phyloP scores from a whole-genome alignment of 2,797 vertebrate species.

The Neoniphon sammara region DNA sequence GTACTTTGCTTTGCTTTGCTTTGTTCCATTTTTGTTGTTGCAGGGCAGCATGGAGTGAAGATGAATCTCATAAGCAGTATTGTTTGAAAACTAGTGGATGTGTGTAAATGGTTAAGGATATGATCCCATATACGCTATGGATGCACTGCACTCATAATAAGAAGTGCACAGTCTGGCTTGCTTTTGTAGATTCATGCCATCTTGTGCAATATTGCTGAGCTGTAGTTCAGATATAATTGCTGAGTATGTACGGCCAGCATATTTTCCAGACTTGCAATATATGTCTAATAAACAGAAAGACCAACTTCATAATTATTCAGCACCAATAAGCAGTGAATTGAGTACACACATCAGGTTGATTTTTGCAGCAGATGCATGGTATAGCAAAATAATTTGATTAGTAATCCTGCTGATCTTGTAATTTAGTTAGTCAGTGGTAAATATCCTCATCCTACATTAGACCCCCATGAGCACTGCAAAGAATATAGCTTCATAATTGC shows the following conservation, averaged over 20 bases:
- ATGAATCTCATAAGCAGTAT: neutral
- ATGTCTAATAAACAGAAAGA: constrained; percentile 20
- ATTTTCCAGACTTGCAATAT: constrained; percentile 35
- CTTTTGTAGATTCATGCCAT: constrained; percentile 40
- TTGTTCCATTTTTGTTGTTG: neutral
- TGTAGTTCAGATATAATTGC: constrained; percentile 49
- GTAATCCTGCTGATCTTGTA: constrained; percentile 10
- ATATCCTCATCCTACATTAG: constrained; percentile 2
- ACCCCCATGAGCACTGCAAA: neutral
- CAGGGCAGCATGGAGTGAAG: neutral
- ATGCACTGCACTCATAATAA: neutral
- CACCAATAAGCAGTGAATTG: constrained; percentile 25
- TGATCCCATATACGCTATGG: neutral
- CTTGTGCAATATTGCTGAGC: constrained; percentile 44
- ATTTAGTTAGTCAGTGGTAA: constrained; percentile 11
- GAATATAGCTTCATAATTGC: constrained; percentile 4
- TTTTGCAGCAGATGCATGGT: constrained; percentile 22
- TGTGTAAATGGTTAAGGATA: constrained; percentile 1
- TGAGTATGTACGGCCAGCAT: constrained; percentile 46
- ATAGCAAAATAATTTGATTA: constrained; percentile 10
- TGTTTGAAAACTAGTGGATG: neutral
- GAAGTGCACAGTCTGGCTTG: constrained; percentile 36
- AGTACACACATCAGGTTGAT: constrained; percentile 16
- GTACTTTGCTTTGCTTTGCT: neutral
- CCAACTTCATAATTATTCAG: constrained; percentile 14